Evolutionary conservation across 2,113 vertebrate species (phyloP).

Genomic region (Petrocephalus zakoni): DNA sequence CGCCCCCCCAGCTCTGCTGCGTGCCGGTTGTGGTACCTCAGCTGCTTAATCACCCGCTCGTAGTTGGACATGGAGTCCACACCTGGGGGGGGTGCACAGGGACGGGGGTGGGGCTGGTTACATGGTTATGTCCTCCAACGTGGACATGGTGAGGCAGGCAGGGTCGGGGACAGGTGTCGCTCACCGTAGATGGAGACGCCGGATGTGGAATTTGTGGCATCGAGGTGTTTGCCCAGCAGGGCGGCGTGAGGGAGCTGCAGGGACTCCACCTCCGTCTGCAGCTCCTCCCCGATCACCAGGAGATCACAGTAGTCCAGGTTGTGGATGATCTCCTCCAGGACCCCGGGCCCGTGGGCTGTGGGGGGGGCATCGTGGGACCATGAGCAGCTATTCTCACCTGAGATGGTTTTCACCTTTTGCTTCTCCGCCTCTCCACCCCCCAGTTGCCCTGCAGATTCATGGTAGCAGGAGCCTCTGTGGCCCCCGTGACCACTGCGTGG

Average conservation of each 20-base stretch:
- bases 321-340: constrained; percentile 84
- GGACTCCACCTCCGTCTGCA: constrained; percentile 74
- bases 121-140: neutral
- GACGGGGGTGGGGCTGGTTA: neutral
- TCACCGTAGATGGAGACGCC: constrained; percentile 92
- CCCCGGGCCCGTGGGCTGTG: constrained; percentile 59
- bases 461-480: neutral
- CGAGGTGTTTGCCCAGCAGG: constrained; percentile 80
- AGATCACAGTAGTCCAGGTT: constrained; percentile 95
- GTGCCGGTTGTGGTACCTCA: constrained; percentile 76
- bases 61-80: constrained; percentile 90
- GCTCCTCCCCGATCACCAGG: constrained; percentile 79
- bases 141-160: neutral
- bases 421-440: neutral
- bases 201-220: constrained; percentile 88
- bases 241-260: constrained; percentile 69
- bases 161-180: constrained; percentile 4
- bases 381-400: neutral
- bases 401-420: neutral
- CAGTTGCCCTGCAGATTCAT: neutral
- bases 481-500: neutral
- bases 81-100: constrained; percentile 59
- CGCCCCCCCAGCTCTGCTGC: constrained; percentile 60
- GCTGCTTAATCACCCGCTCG: constrained; percentile 75
- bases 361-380: constrained; percentile 22